phyloP scores from a whole-genome alignment of 2,888 invertebrate genomes.

The Argyresthia albistria region DNA sequence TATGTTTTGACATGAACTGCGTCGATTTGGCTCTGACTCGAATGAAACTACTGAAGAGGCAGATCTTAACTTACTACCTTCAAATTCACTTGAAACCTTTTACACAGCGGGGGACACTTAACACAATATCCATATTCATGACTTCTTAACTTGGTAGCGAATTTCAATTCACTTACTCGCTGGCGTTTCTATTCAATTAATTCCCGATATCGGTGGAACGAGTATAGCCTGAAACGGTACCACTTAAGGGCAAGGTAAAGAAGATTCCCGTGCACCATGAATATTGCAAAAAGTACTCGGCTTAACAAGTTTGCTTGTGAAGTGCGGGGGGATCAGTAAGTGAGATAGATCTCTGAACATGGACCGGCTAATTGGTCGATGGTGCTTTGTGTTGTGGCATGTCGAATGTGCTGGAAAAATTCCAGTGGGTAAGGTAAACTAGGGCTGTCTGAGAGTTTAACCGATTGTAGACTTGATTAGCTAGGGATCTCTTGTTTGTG shows the following conservation, averaged over 20 bases:
- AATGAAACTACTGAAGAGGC: background rate
- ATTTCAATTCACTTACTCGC: slow-evolving; percentile 18
- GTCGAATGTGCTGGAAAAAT: too few species aligned
- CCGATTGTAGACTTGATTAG: too few species aligned
- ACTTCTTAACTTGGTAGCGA: slow-evolving; percentile 3
- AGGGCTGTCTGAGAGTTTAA: too few species aligned
- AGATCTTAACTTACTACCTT: background rate
- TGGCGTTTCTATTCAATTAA: slow-evolving; percentile 64
- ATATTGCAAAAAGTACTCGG: slow-evolving; percentile 28
- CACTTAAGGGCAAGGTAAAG: background rate
- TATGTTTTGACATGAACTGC: too few species aligned
- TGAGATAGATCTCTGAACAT: background rate
- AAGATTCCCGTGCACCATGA: slow-evolving; percentile 20
- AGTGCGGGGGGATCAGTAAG: background rate
- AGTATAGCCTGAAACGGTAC: background rate
- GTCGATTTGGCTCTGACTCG: too few species aligned
- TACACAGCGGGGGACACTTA: slow-evolving; percentile 43
- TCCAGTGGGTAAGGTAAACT: too few species aligned
- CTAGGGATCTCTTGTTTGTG: too few species aligned
- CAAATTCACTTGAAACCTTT: slow-evolving; percentile 31
- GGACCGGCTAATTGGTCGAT: background rate
- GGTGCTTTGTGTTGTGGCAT: too few species aligned
- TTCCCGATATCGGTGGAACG: slow-evolving; percentile 35
- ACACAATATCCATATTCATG: slow-evolving; percentile 58
- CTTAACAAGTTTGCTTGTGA: slow-evolving; percentile 17